Base-by-base conservation (phyloP, 2,113 vertebrate genomes). In the Rhegmatorhina hoffmannsi region DNA sequence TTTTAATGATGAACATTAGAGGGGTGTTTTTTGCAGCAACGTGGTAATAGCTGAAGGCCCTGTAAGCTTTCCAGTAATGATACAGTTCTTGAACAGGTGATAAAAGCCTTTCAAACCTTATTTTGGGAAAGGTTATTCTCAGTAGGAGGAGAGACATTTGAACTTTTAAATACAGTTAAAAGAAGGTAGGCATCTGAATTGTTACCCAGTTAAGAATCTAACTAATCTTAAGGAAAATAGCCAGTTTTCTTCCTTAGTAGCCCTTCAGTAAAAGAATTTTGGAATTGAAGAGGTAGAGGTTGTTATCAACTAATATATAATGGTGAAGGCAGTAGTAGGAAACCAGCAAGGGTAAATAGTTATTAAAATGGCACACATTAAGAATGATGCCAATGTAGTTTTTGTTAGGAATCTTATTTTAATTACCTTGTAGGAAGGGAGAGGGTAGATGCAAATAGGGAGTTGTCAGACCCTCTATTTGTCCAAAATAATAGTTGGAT, bases 401-500 rank as follows among this genome's bases (percentile, higher is more conserved):
- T 72, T 75, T 90, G 13, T 77, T 79, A 68, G 62, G 7, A 82
- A 40, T 85, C 67, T 68, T 87, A 19, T 55, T 77, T 93, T 96
- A 68, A 85, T 81, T 94, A 67, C 31, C 8, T 89, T 90, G 44
- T 52, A 68, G 80, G 62, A 78, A 84, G 17, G 28, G 66, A 92
- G 47, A 74, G 44, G 73, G 38, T 46, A 88, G 43, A 62, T 83
- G 19, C 1, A 20, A 84, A 33, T 19, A 74, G 33, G n/a, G n/a
- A 80, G 63, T 60, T 92, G 69, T 23, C 56, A 75, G 80, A 67
- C 25, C 13, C 29, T 72, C 8, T 75, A 14, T 80, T 94, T 89
- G 77, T 87, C 86, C 77, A 78, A 94, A 95, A 82, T 83, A 91
- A 72, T 73, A 58, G 84, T 87, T 92, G 68, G 24, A 44, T 88